These are phyloP conservation scores for Aplidium turbinatum DNA, from an alignment of 23 tunicate species.

Conservation along the genomic window DNA sequence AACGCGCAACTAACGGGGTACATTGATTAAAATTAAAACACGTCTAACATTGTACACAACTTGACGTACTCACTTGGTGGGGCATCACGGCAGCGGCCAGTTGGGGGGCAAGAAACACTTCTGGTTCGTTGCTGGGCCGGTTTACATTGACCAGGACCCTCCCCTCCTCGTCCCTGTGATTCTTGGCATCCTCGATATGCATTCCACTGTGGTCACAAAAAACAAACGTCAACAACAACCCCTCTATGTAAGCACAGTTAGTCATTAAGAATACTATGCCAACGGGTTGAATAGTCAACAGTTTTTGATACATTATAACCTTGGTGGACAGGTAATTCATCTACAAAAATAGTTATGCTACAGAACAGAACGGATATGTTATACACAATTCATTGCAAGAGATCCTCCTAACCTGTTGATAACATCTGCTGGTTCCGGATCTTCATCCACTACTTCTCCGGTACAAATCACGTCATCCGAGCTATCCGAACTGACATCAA, in stretches of 20 bases:
- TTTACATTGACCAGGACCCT: constrained; percentile 82
- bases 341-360: too few relatives aligned
- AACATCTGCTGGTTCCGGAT: constrained; percentile 44
- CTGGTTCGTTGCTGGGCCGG: constrained; percentile 70
- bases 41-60: too few relatives aligned
- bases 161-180: constrained; percentile 73
- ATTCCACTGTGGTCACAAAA: constrained; percentile 75
- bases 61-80: constrained; percentile 91
- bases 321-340: too few relatives aligned
- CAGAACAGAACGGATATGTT: too few relatives aligned
- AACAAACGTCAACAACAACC: too few relatives aligned
- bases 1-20: too few relatives aligned
- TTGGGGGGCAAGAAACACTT: constrained; percentile 76
- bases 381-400: too few relatives aligned
- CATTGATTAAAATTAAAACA: too few relatives aligned
- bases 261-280: too few relatives aligned
- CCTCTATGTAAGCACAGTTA: too few relatives aligned
- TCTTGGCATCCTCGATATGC: constrained; percentile 80
- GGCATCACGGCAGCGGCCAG: constrained; percentile 66
- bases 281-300: too few relatives aligned
- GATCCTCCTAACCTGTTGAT: constrained; percentile 93
- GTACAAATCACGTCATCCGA: constrained; percentile 86
- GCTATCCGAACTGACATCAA: constrained; percentile 86
- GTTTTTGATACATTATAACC: too few relatives aligned
- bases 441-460: constrained; percentile 67